A percentile compares a stretch with the other conserved stretches of the same genome.
These are phyloP conservation scores for Tetragnatha versicolor DNA, from an alignment of 1,140 invertebrate species.

Conservation along the genomic window DNA sequence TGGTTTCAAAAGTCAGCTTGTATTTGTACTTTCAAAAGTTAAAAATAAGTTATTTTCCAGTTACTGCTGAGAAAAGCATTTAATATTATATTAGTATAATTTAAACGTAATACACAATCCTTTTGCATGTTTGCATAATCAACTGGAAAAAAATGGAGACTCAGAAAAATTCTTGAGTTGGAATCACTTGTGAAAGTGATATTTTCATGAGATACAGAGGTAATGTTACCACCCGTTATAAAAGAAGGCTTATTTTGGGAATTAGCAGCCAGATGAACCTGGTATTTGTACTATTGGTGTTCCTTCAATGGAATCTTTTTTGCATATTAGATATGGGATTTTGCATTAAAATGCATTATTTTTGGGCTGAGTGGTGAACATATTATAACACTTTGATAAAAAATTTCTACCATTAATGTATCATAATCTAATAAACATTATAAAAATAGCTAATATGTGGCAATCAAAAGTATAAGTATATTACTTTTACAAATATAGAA, in stretches of 20 bases:
- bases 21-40: slow-evolving; percentile 29
- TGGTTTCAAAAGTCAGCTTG: slow-evolving; percentile 12
- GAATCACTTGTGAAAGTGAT: background rate
- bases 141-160: background rate
- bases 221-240: slow-evolving; percentile 30
- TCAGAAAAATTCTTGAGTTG: background rate
- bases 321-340: slow-evolving; percentile 17
- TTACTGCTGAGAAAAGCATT: too few relatives aligned
- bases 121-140: background rate
- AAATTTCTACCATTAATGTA: too few relatives aligned
- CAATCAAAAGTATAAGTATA: too few relatives aligned
- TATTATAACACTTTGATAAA: background rate
- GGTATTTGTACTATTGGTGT: slow-evolving; percentile 33
- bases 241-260: slow-evolving; percentile 5
- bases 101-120: background rate
- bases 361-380: background rate
- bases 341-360: background rate
- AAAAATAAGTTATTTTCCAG: too few relatives aligned
- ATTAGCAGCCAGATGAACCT: background rate
- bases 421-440: too few relatives aligned
- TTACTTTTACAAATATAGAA: too few relatives aligned
- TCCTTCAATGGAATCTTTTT: background rate
- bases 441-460: too few relatives aligned
- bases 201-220: slow-evolving; percentile 17
- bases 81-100: too few relatives aligned